Conservation (phyloP, 2,888 invertebrate genomes). For the Bombylius major region DNA sequence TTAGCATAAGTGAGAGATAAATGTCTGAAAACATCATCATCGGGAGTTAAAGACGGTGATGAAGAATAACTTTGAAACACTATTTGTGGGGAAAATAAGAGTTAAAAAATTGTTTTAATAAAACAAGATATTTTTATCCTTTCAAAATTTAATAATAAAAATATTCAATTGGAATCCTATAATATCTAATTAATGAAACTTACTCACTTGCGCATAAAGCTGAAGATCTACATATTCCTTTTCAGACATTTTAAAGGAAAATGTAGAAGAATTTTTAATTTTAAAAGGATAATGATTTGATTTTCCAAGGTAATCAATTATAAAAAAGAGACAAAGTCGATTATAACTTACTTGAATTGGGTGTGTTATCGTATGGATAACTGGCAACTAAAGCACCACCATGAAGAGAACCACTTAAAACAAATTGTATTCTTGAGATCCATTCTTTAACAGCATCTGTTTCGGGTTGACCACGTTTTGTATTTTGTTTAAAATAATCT, state of each 20-base stretch:
- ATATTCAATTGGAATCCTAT: background rate
- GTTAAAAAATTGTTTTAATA: slow-evolving; percentile 9
- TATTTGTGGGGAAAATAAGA: slow-evolving; percentile 51
- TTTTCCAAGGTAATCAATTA: too few species aligned
- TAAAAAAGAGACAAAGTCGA: too few species aligned
- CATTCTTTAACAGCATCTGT: slow-evolving; percentile 89
- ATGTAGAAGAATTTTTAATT: slow-evolving; percentile 13
- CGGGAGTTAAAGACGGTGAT: slow-evolving; percentile 72
- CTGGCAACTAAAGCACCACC: slow-evolving; percentile 56
- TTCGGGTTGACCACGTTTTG: slow-evolving; percentile 83
- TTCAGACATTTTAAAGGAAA: slow-evolving; percentile 34
- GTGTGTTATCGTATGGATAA: slow-evolving; percentile 84
- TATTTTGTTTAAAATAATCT: slow-evolving; percentile 83
- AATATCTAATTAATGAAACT: background rate
- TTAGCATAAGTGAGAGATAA: slow-evolving; percentile 72
- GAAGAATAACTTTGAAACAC: slow-evolving; percentile 79
- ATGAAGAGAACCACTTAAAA: slow-evolving; percentile 86
- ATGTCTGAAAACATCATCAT: slow-evolving; percentile 85
- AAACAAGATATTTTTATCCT: too few species aligned
- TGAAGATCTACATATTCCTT: slow-evolving; percentile 65
- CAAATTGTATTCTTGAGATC: slow-evolving; percentile 86
- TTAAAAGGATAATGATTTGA: too few species aligned
- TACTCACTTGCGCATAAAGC: slow-evolving; percentile 59
- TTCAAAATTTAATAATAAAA: background rate
- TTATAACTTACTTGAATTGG: slow-evolving; percentile 70